These are phyloP conservation scores for Accipiter cooperii DNA, from an alignment of 2,113 vertebrate genomes.

Conservation along the genomic window DNA sequence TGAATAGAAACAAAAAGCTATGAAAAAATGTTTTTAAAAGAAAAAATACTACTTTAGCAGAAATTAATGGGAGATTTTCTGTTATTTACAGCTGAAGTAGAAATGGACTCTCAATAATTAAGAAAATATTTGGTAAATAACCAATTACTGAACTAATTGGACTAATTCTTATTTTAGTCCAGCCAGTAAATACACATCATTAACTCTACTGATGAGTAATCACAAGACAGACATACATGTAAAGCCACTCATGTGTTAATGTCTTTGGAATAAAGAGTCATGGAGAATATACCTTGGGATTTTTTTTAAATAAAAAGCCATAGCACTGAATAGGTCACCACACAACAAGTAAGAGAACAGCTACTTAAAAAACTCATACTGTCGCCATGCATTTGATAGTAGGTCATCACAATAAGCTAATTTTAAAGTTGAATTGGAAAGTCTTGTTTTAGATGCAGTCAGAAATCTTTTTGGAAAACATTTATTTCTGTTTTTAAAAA, in stretches of 20 bases:
- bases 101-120: background rate
- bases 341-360: background rate
- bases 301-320: background rate
- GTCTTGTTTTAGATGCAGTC: background rate
- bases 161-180: background rate
- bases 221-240: background rate
- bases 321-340: background rate
- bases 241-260: background rate
- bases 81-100: background rate
- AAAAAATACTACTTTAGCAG: background rate
- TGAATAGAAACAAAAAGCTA: background rate
- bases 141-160: background rate
- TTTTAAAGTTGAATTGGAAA: background rate
- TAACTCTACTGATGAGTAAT: background rate
- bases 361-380: background rate
- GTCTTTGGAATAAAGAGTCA: background rate
- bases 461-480: background rate
- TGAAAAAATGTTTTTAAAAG: background rate
- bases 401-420: background rate
- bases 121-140: background rate
- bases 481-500: background rate
- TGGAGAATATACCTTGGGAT: background rate
- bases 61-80: background rate
- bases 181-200: slow-evolving; percentile 5
- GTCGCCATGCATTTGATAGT: background rate